Evolutionary conservation across 2,797 vertebrate species (phyloP), one percentile per base, ranked within the genome.

Genomic region (Melanotaenia trifasciata): DNA sequence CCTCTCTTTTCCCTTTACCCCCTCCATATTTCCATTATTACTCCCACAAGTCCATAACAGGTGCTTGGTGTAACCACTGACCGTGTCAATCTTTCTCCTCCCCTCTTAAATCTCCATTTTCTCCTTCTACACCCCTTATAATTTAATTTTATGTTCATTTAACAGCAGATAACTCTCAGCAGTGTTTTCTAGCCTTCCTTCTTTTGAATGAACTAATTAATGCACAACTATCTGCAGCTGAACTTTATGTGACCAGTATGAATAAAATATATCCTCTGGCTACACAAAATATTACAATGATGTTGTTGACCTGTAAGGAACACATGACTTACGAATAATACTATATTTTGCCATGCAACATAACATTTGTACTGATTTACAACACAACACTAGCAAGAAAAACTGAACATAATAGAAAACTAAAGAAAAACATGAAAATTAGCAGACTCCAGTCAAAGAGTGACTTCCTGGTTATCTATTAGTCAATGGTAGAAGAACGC

Each of bases 141-240:
- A 86, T 83, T 76, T 0, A 58, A 84, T 87, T 67, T 20, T 59
- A 28, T 62, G 33, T 71, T 68, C 1, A 72, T 86, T 80, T 74
- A 65, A 67, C 63, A 74, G 61, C 35, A 74, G 58, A 84, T 59
- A 82, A 77, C 45, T 59, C 61, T 24, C 28, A 69, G 71, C 56
- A 2, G 13, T 65, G 1, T 18, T 57, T 70, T 71, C 18, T 1
- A 26, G 38, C 26, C 30, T 36, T 67, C 33, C 35, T 64, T 70
- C 45, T 45, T 47, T 32, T 65, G 50, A 74, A 74, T 64, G 9
- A 70, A 36, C 33, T 70, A 69, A 80, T 63, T 47, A 26, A 65
- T 50, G 56, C 5, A 28, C 16, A 72, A 62, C 1, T 51, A 51
- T 60, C 53, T 57, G 58, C 2, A 5, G 4, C 40, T 78, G 45